These are phyloP conservation scores for Chlamydotis undulata DNA, from an alignment of 2,113 vertebrate genomes.

Conservation along the genomic window DNA sequence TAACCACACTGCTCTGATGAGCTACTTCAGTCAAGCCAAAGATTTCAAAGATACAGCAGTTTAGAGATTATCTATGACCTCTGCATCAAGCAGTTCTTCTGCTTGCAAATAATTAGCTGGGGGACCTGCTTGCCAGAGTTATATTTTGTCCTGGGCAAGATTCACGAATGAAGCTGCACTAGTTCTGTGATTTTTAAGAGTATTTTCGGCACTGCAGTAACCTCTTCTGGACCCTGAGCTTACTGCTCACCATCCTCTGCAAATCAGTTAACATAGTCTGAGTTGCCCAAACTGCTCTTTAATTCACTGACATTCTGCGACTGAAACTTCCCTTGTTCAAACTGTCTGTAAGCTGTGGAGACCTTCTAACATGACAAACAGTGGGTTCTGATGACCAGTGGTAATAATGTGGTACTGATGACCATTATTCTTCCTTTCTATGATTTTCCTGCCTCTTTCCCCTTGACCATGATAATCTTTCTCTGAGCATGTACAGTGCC, in stretches of 20 bases:
- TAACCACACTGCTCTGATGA: neutral
- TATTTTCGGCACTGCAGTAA: neutral
- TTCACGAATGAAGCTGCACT: neutral
- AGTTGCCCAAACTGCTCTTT: neutral
- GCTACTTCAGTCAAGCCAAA: neutral
- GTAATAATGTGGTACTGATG: neutral
- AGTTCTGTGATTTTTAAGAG: neutral
- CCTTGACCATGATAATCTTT: neutral
- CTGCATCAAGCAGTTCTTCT: neutral
- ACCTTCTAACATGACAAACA: neutral
- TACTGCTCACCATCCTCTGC: neutral
- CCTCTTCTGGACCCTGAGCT: neutral
- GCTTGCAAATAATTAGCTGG: neutral
- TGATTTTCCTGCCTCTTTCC: neutral
- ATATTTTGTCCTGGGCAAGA: neutral
- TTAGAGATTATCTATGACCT: constrained; percentile 2
- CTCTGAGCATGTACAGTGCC: neutral
- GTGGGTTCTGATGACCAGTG: neutral
- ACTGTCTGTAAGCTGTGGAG: neutral
- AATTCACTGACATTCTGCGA: neutral
- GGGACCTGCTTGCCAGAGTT: neutral
- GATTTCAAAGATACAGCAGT: neutral
- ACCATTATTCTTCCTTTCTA: neutral
- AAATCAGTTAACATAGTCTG: neutral
- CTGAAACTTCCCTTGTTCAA: neutral